A percentile compares a stretch with the other conserved stretches of the same genome.
Conservation (phyloP, 2,888 invertebrate genomes). For the Eilema depressum region DNA sequence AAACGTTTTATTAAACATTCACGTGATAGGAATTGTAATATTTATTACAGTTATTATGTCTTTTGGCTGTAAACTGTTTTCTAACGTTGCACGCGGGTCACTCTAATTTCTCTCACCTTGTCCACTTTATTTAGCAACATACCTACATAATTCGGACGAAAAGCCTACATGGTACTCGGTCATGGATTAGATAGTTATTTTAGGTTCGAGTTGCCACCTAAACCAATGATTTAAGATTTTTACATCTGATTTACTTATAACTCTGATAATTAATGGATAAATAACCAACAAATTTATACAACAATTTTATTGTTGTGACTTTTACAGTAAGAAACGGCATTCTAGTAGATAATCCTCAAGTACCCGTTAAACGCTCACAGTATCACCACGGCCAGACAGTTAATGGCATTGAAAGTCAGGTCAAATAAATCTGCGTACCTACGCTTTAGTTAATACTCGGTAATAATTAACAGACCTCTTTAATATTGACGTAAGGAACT, state of each 20-base stretch:
- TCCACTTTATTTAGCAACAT: neutral
- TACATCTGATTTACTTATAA: neutral
- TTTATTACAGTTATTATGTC: neutral
- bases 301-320: no score
- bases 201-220: no score
- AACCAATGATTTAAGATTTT: neutral
- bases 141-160: no score
- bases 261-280: no score
- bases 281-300: no score
- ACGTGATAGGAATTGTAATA: neutral
- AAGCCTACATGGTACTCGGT: no score
- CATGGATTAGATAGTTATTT: no score
- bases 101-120: neutral
- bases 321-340: neutral
- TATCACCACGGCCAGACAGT: neutral
- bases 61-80: neutral
- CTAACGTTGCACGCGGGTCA: neutral
- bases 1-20: neutral
- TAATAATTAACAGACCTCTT: neutral
- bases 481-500: neutral
- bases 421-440: neutral
- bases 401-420: slow-evolving; percentile 8
- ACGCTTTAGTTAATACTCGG: neutral
- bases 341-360: no score
- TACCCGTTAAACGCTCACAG: neutral